Conservation (phyloP, 1,140 invertebrate species). For the Zeugodacus cucurbitae region DNA sequence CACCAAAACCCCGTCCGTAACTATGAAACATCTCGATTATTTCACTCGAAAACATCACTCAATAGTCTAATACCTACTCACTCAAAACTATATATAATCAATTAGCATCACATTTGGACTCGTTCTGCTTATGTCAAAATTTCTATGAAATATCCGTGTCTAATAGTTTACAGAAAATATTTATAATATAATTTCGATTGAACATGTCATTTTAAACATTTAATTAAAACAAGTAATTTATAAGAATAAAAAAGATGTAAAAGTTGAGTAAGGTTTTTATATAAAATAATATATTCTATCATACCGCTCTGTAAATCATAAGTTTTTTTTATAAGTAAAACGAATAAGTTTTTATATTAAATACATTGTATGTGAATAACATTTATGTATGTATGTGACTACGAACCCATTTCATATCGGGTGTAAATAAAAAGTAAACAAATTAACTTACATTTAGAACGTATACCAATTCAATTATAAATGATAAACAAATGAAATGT, state of each 20-base stretch:
- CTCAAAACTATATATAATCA: not conserved
- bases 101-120: not conserved
- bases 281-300: not conserved
- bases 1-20: constrained; percentile 6
- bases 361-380: not conserved
- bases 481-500: constrained; percentile 25
- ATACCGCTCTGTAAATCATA: constrained; percentile 6
- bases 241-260: not conserved
- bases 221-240: not conserved
- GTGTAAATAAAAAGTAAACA: constrained; percentile 35
- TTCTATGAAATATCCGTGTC: not conserved
- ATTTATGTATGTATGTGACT: constrained; percentile 28
- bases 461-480: constrained; percentile 27
- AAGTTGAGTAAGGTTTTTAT: not conserved
- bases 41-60: not conserved
- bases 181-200: not conserved
- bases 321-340: constrained; percentile 31
- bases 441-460: not conserved
- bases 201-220: not conserved
- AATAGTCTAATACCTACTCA: not conserved
- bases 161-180: not conserved
- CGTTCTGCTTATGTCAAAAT: no score
- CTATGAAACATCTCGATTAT: not conserved
- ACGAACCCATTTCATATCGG: constrained; percentile 23
- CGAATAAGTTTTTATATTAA: constrained; percentile 11